phyloP scores from a whole-genome alignment of 2,888 invertebrate genomes.

The Mechanitis messenoides region DNA sequence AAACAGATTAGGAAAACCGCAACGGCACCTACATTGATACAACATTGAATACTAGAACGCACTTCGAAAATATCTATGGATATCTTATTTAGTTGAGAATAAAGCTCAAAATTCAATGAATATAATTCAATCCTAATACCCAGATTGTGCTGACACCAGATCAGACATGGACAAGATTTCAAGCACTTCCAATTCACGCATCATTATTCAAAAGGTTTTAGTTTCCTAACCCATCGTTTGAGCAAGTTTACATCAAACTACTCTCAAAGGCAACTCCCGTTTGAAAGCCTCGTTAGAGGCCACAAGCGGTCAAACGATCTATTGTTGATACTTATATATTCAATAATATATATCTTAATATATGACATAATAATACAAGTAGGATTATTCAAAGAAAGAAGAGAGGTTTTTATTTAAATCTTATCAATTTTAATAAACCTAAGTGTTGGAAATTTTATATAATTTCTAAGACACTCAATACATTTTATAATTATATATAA shows the following conservation, averaged over 20 bases:
- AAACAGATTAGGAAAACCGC: slow-evolving; percentile 29
- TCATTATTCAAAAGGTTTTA: slow-evolving; percentile 23
- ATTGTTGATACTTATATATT: not conserved
- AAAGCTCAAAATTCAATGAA: slow-evolving; percentile 14
- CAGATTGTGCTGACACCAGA: slow-evolving; percentile 7
- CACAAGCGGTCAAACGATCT: slow-evolving; percentile 6
- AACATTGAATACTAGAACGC: slow-evolving; percentile 10
- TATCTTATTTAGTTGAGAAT: slow-evolving; percentile 15
- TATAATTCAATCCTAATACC: slow-evolving; percentile 5
- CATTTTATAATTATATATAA: too few relatives aligned
- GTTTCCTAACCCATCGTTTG: slow-evolving; percentile 14
- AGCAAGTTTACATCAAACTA: slow-evolving; percentile 16
- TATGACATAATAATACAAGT: too few relatives aligned
- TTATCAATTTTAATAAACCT: too few relatives aligned
- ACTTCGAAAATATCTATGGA: not conserved
- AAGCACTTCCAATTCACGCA: slow-evolving; percentile 19
- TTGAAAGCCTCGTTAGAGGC: slow-evolving; percentile 12
- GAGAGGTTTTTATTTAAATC: too few relatives aligned
- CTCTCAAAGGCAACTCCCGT: slow-evolving; percentile 13
- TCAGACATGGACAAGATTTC: slow-evolving; percentile 13
- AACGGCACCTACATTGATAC: slow-evolving; percentile 26
- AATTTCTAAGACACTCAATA: too few relatives aligned
- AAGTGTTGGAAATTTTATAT: too few relatives aligned
- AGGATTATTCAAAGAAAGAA: too few relatives aligned
- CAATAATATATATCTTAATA: not conserved